Percentiles rank a stretch among this genome's conserved stretches.
Evolutionary conservation across 2,113 vertebrate genomes (phyloP).

Genomic region (Lichenostomus cassidix): DNA sequence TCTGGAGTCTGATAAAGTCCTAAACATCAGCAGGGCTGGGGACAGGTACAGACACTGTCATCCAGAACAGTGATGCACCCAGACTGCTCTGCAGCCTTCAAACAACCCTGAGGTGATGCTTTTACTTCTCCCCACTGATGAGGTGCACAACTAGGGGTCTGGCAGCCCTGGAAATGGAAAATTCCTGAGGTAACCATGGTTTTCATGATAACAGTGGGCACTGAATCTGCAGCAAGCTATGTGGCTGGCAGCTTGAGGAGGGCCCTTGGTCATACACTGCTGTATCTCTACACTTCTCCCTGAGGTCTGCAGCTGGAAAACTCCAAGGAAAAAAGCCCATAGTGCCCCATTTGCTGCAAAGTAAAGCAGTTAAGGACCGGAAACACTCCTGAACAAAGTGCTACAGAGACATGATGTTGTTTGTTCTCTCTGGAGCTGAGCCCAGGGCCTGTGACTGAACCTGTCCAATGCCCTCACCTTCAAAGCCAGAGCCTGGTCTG

Average conservation of each 20-base stretch:
- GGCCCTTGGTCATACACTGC: background rate
- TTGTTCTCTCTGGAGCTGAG: constrained; percentile 1
- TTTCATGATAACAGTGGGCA: background rate
- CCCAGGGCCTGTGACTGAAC: background rate
- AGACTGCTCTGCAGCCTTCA: rapidly evolving
- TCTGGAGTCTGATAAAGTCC: background rate
- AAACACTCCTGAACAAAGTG: background rate
- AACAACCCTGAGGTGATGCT: background rate
- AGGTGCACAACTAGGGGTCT: background rate
- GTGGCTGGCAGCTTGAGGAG: background rate
- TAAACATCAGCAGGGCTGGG: background rate
- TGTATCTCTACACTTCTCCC: background rate
- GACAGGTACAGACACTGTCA: background rate
- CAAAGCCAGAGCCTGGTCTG: background rate
- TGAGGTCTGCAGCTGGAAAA: background rate
- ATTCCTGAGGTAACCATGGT: background rate
- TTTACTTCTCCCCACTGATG: background rate
- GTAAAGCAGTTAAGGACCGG: background rate
- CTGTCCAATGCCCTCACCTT: background rate
- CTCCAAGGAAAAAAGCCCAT: background rate
- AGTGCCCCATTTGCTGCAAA: background rate
- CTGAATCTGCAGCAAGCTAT: background rate
- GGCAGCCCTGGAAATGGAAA: background rate
- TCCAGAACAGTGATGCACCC: background rate
- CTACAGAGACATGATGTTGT: background rate